Evolutionary conservation across 2,888 invertebrate species (phyloP).

Genomic region (Portevinia maculata): DNA sequence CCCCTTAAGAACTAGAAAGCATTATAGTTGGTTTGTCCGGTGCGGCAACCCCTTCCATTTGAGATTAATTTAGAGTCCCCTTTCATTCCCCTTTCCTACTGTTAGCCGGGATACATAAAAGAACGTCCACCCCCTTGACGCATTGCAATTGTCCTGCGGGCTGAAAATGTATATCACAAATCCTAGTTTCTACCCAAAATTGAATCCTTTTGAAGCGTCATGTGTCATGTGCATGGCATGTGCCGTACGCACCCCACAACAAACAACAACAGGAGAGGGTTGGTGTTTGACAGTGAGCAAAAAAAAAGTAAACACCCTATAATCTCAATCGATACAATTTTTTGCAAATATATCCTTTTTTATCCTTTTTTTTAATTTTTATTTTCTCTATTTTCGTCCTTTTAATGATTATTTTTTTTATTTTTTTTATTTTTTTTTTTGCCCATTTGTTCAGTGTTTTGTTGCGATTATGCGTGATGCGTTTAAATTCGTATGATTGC

Average conservation of each 20-base stretch:
- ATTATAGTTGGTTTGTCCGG: conserved; percentile 19
- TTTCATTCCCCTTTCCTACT: conserved; percentile 26
- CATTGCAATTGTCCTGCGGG: conserved; percentile 69
- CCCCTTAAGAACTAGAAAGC: conserved; percentile 26
- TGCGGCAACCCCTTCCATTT: conserved; percentile 35
- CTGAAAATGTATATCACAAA: conserved; percentile 50
- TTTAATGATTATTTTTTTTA: conserved; percentile 37
- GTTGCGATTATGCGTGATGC: conserved; percentile 68
- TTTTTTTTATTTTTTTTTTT: too few relatives aligned
- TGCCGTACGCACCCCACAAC: conserved; percentile 65
- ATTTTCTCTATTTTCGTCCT: conserved; percentile 58
- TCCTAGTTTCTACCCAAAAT: conserved; percentile 57
- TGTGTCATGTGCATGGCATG: conserved; percentile 72
- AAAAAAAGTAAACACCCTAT: conserved; percentile 67
- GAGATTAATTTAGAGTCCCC: conserved; percentile 12
- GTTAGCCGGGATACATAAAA: conserved; percentile 7
- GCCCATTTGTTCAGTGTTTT: conserved; percentile 34
- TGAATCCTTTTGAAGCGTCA: conserved; percentile 64
- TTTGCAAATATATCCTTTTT: conserved; percentile 51
- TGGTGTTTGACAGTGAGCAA: conserved; percentile 44
- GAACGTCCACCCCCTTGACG: conserved; percentile 50
- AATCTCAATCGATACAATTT: conserved; percentile 69
- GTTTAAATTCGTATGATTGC: conserved; percentile 67
- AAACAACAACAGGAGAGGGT: conserved; percentile 61
- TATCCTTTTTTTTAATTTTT: conserved; percentile 48